Evolutionary conservation across 2,888 invertebrate genomes (phyloP), one percentile per base, ranked within the genome.

Genomic region (Drosophila vallismaia): DNA sequence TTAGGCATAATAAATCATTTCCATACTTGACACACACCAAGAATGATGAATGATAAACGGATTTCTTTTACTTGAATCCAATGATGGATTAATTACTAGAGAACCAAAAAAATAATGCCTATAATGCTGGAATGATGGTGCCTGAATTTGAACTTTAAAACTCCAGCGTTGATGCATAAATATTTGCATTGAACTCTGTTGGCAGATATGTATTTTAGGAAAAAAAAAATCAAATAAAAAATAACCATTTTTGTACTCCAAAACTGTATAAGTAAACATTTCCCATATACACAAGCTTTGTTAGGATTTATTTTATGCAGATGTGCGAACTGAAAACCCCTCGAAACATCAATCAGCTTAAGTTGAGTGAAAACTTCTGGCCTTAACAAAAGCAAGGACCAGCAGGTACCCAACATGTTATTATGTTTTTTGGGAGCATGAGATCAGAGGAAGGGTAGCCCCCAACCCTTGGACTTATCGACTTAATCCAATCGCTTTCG

Each of bases 311-410:
- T 62, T 40, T 62, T 48, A 62, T 59, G 46, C 60, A 62, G 60
- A 59, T 63, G 62, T 63, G 62, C 49, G 63, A 63, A 63, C 31
- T 60, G 60, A 51, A 64, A 62, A 66, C 31, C 53, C 44, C 49
- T 66, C 44, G 44, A 44, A 28, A n/a, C 63, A 51, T 64, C 64
- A 64, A 64, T 64, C 64, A 63, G 64, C 62, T 48, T 62, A 60
- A 24, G 60, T 45, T 36, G 26, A 36, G 45, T 57, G 29, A 26
- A 33, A 44, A 28, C 36, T 19, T 45, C 45, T 31, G 60, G 31
- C 60, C 59, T 28, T 40, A 59, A 60, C 60, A 62, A 62, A 19
- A 19, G 62, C 62, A 49, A 4, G 9, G 26, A 60, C 46, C 60
- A 48, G 60, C 60, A 62, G 60, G 60, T 62, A 48, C 24, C 14